Evolutionary conservation across 2,797 vertebrate genomes (phyloP).

Genomic region (Gallirallus australis): DNA sequence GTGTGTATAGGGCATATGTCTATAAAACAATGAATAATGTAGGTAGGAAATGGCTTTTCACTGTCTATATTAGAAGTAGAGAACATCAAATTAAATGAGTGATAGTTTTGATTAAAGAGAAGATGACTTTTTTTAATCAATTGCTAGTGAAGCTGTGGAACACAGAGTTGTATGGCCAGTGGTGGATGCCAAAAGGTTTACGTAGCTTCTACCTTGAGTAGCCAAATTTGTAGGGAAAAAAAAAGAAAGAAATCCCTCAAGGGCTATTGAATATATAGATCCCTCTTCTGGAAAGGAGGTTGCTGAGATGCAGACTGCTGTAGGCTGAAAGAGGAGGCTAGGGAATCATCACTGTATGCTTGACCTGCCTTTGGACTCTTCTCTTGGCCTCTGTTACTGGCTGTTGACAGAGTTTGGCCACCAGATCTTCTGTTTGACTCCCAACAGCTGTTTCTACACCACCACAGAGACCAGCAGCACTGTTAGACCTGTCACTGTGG

Average conservation of each 20-base stretch:
- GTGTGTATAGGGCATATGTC: not conserved
- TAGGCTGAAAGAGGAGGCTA: not conserved
- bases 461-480: not conserved
- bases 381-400: slow-evolving; percentile 21
- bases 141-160: not conserved
- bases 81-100: not conserved
- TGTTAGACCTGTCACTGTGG: not conserved
- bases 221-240: not conserved
- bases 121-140: not conserved
- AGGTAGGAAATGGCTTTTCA: not conserved
- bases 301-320: slow-evolving; percentile 42
- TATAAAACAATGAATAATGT: not conserved
- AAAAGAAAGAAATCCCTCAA: not conserved
- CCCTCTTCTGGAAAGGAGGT: slow-evolving; percentile 46
- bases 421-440: slow-evolving; percentile 19
- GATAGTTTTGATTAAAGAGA: not conserved
- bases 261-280: slow-evolving; percentile 6
- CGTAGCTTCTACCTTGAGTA: not conserved
- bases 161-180: not conserved
- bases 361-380: slow-evolving; percentile 48
- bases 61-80: not conserved
- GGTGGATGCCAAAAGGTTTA: slow-evolving; percentile 24
- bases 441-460: not conserved
- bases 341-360: slow-evolving; percentile 8
- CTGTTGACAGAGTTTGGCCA: slow-evolving; percentile 45